These are phyloP conservation scores for Phragmatobia fuliginosa DNA, from an alignment of 2,888 invertebrate genomes.

Conservation along the genomic window DNA sequence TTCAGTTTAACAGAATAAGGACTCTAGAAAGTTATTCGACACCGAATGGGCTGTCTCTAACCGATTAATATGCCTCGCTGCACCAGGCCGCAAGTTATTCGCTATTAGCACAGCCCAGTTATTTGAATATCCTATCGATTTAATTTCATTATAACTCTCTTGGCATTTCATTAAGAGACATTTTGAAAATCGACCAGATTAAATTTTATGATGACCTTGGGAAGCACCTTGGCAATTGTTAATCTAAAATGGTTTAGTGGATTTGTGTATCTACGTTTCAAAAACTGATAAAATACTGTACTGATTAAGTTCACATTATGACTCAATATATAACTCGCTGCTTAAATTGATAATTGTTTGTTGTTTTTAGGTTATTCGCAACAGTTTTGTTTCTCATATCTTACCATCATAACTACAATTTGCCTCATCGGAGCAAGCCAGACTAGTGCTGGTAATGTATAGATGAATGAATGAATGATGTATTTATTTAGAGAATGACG, in stretches of 20 bases:
- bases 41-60: constrained; percentile 75
- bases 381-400: no score
- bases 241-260: constrained; percentile 15
- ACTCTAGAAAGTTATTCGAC: constrained; percentile 65
- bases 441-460: background rate
- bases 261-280: background rate
- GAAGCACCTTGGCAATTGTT: constrained; percentile 44
- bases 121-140: constrained; percentile 50
- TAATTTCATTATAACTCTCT: constrained; percentile 42
- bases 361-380: no score
- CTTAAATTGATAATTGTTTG: no score
- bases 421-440: background rate
- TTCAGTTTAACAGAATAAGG: constrained; percentile 62
- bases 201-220: constrained; percentile 48
- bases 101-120: constrained; percentile 54
- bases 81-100: constrained; percentile 63
- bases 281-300: background rate
- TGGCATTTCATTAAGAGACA: constrained; percentile 47
- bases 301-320: background rate
- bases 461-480: no score
- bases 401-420: no score
- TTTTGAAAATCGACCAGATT: constrained; percentile 49
- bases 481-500: constrained; percentile 58
- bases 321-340: background rate
- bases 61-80: constrained; percentile 71